A percentile compares a stretch with the other conserved stretches of the same genome.
Evolutionary conservation across 2,113 vertebrate species (phyloP).

Genomic region (Bujurquina vittata): DNA sequence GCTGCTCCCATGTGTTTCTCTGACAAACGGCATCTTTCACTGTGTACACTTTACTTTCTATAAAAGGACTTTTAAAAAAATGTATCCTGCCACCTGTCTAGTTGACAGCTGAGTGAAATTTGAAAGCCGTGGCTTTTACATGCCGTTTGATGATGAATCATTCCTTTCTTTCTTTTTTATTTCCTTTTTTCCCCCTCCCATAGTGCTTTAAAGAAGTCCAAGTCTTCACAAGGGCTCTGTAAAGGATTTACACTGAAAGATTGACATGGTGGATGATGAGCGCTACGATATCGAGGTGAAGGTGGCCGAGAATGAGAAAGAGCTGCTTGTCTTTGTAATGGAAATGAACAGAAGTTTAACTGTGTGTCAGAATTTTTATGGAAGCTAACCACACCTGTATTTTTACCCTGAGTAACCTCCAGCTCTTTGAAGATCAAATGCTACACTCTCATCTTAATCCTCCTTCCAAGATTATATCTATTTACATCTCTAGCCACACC

Average conservation of each 20-base stretch:
- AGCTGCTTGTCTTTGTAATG: constrained; percentile 74
- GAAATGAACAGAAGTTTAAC: constrained; percentile 70
- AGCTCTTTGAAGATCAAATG: constrained; percentile 69
- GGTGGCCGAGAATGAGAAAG: constrained; percentile 74
- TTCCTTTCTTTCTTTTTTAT: constrained; percentile 28
- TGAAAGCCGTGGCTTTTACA: constrained; percentile 53
- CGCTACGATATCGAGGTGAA: constrained; percentile 74
- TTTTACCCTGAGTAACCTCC: constrained; percentile 52
- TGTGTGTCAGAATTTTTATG: constrained; percentile 46
- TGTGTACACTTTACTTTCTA: constrained; percentile 13
- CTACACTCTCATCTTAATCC: constrained; percentile 53
- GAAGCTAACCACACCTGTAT: constrained; percentile 30
- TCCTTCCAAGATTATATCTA: constrained; percentile 58
- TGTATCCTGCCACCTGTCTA: constrained; percentile 28
- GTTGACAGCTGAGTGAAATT: constrained; percentile 41
- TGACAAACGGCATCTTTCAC: constrained; percentile 28
- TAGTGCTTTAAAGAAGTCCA: constrained; percentile 39
- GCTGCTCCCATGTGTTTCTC: constrained; percentile 1
- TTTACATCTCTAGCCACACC: constrained; percentile 57
- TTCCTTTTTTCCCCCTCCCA: constrained; percentile 3
- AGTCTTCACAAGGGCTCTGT: constrained; percentile 70
- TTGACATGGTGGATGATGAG: constrained; percentile 76
- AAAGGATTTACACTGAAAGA: constrained; percentile 75
- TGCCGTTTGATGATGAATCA: constrained; percentile 63
- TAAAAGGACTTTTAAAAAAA: constrained; percentile 29